Conservation (phyloP, 2,797 vertebrate genomes). For the Sebastes matsubarae region DNA sequence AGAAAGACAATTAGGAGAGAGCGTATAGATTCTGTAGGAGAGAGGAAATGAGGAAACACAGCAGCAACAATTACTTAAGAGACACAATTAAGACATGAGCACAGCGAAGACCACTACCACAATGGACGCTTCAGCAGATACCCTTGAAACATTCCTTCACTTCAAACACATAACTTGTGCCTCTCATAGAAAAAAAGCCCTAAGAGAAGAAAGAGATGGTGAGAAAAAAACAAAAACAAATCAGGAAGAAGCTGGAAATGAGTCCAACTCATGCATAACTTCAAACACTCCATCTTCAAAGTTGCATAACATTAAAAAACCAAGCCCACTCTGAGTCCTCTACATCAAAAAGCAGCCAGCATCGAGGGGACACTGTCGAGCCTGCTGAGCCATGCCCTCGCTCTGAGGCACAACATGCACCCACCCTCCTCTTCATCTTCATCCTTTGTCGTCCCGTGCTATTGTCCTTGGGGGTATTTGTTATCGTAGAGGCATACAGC, state of each 20-base stretch:
- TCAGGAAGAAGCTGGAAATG: conserved; percentile 82
- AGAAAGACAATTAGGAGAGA: not conserved
- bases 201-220: conserved; percentile 68
- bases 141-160: conserved; percentile 78
- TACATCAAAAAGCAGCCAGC: conserved; percentile 78
- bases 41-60: conserved; percentile 32
- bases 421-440: conserved; percentile 66
- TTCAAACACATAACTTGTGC: conserved; percentile 76
- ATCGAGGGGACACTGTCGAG: conserved; percentile 68
- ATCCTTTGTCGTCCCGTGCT: conserved; percentile 59
- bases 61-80: conserved; percentile 61
- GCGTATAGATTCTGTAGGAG: conserved; percentile 30
- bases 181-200: conserved; percentile 45
- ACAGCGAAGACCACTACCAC: conserved; percentile 66
- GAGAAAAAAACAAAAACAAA: conserved; percentile 67
- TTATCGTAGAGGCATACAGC: conserved; percentile 30
- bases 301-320: conserved; percentile 84
- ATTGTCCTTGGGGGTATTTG: conserved; percentile 64
- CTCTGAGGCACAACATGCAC: conserved; percentile 59
- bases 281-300: conserved; percentile 84
- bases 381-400: conserved; percentile 66
- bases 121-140: conserved; percentile 65
- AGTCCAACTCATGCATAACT: conserved; percentile 85
- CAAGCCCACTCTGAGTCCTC: conserved; percentile 67
- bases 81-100: conserved; percentile 73